These are phyloP conservation scores for Cotesia congregata DNA, from an alignment of 2,888 invertebrate species.

Conservation along the genomic window DNA sequence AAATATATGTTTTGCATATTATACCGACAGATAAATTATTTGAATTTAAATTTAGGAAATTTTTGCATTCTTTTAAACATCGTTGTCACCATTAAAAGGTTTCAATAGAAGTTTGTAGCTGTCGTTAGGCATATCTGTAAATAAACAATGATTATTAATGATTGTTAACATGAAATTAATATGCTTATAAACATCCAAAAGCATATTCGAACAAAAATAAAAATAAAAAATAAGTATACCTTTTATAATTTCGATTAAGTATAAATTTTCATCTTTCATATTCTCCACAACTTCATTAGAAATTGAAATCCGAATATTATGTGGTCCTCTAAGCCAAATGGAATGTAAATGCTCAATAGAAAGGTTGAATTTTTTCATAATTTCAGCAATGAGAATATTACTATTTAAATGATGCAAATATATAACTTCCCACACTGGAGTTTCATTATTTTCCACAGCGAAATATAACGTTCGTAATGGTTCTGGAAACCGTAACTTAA, in stretches of 20 bases:
- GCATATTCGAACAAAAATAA: background rate
- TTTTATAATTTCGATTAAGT: constrained; percentile 75
- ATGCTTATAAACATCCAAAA: background rate
- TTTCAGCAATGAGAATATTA: constrained; percentile 62
- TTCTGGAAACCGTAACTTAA: constrained; percentile 83
- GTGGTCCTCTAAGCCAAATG: constrained; percentile 85
- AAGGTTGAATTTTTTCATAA: constrained; percentile 62
- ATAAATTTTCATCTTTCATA: constrained; percentile 84
- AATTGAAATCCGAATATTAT: constrained; percentile 85
- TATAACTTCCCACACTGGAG: constrained; percentile 83
- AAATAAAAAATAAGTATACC: constrained; percentile 60
- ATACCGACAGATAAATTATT: background rate
- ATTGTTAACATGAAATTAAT: background rate
- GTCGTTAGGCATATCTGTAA: constrained; percentile 61
- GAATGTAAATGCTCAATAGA: constrained; percentile 62
- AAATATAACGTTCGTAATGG: constrained; percentile 89
- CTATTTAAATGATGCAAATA: constrained; percentile 75
- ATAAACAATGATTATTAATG: constrained; percentile 28
- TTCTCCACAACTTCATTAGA: constrained; percentile 89
- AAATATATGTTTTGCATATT: background rate
- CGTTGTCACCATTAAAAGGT: constrained; percentile 43
- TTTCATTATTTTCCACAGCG: constrained; percentile 76
- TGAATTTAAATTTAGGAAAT: background rate
- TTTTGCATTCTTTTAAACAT: background rate
- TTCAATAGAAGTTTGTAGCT: constrained; percentile 65